phyloP scores from a whole-genome alignment of 2,113 vertebrate genomes.

The Oryzias curvinotus region DNA sequence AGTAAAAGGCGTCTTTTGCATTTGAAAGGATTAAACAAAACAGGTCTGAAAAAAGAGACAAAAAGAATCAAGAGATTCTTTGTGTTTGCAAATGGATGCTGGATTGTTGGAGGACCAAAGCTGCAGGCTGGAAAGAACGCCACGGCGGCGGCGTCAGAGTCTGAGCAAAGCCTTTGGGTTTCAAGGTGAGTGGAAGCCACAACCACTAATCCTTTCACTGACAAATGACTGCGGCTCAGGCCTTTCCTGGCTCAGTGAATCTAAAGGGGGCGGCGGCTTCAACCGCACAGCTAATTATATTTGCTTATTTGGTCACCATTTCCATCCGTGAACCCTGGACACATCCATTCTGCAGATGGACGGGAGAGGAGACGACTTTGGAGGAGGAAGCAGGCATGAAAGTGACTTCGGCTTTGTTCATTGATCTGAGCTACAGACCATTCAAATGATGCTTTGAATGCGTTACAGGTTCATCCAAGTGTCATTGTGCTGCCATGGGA shows the following conservation, averaged over 20 bases:
- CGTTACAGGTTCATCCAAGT: conserved; percentile 31
- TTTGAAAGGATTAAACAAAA: neutral
- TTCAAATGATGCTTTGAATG: conserved; percentile 71
- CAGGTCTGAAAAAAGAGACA: neutral
- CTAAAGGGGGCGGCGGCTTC: conserved; percentile 52
- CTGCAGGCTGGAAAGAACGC: conserved; percentile 57
- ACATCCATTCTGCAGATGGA: conserved; percentile 69
- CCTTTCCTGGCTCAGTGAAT: conserved; percentile 73
- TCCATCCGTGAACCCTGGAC: conserved; percentile 73
- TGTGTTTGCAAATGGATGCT: conserved; percentile 26
- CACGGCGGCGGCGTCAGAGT: conserved; percentile 65
- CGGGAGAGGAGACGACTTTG: conserved; percentile 66
- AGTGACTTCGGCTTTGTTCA: conserved; percentile 68
- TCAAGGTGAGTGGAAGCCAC: conserved; percentile 79
- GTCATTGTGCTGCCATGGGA: neutral
- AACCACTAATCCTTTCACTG: conserved; percentile 79
- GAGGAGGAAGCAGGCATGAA: conserved; percentile 68
- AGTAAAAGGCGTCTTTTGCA: neutral
- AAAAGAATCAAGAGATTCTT: conserved; percentile 7
- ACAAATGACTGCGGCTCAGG: conserved; percentile 74
- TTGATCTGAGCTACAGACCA: conserved; percentile 46
- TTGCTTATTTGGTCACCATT: conserved; percentile 75
- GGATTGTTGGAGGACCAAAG: conserved; percentile 43
- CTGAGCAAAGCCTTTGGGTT: conserved; percentile 57
- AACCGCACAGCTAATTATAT: conserved; percentile 68